A percentile compares a stretch with the other conserved stretches of the same genome.
These are phyloP conservation scores for Nipponacmea schrenckii DNA, from an alignment of 2,888 invertebrate species.

Conservation along the genomic window DNA sequence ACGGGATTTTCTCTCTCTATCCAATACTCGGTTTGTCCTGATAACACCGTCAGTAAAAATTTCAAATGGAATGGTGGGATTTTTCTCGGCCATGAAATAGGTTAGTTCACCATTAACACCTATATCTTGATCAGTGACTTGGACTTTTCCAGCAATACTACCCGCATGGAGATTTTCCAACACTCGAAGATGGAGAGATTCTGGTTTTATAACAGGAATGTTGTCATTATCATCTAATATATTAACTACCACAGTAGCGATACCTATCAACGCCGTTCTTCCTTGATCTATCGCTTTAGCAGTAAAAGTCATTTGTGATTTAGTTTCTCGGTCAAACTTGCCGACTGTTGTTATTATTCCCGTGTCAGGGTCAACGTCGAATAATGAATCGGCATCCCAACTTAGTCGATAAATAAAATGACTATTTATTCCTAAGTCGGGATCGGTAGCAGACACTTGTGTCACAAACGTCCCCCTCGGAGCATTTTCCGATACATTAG, in stretches of 20 bases:
- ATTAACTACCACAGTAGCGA: conserved; percentile 77
- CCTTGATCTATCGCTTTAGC: conserved; percentile 83
- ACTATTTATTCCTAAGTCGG: conserved; percentile 49
- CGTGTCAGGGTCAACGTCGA: conserved; percentile 84
- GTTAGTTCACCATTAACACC: conserved; percentile 87
- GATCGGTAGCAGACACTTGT: conserved; percentile 77
- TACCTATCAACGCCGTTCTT: conserved; percentile 81
- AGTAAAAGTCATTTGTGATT: conserved; percentile 91
- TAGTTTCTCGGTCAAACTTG: conserved; percentile 84
- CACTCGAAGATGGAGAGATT: conserved; percentile 88
- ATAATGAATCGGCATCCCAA: conserved; percentile 79
- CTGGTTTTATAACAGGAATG: conserved; percentile 90
- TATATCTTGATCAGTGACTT: conserved; percentile 91
- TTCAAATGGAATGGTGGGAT: conserved; percentile 81
- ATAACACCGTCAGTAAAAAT: conserved; percentile 86
- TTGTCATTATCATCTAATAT: conserved; percentile 96
- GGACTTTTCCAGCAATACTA: conserved; percentile 86
- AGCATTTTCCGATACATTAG: conserved; percentile 55
- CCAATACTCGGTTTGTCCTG: conserved; percentile 82
- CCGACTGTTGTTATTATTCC: conserved; percentile 88
- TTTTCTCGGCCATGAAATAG: conserved; percentile 73
- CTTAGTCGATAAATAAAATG: conserved; percentile 70
- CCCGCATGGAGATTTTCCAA: conserved; percentile 89
- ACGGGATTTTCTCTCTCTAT: conserved; percentile 85
- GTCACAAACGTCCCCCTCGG: conserved; percentile 38